Evolutionary conservation across 92 coral and sea anemone species (phyloP), one percentile per base, ranked within the genome.

Genomic region (Galaxea fascicularis): DNA sequence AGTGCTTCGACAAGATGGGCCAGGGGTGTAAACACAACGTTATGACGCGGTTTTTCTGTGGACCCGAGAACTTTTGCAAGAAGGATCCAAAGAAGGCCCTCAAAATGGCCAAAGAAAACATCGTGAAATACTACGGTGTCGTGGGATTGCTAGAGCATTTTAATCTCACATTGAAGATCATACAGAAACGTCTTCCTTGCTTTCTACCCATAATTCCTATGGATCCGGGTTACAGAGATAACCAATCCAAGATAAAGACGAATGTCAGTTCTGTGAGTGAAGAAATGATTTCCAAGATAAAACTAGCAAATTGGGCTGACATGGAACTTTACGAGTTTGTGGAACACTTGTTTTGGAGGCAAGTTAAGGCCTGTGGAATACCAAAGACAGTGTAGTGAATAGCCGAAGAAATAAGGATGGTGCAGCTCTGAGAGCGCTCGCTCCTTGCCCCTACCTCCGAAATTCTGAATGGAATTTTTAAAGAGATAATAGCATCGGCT

Each of bases 41-140:
- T 0, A 92, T 92, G 93, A 92, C 95, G 5, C 78, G 95, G 35
- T 89, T 92, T 74, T 92, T 92, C 65, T 92, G 95, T 49, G 95
- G 95, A 8, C 82, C 93, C 4, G 88, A 89, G n/a, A 26, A 51
- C 8, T 86, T 76, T 45, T 92, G 95, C 70, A 86, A 71, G 47
- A 92, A 29, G 0, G 92, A 91, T 16, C 87, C 80, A 14, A 4
- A 31, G 27, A 69, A 77, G 65, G 95, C 95, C 8, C 72, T 92
- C 24, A 54, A 35, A 16, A 84, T 47, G 76, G 95, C 95, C 35
- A 89, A 76, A 60, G 2, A 65, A 18, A 70, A 63, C 25, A 63
- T 63, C 12, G 16, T 63, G 30, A 63, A 63, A 16, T 26, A 63
- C 15, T 63, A 63, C 39, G 69, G 1, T 4, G 69, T 63, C 25